phyloP scores from a whole-genome alignment of 2,113 vertebrate species.

The Lagopus leucura region DNA sequence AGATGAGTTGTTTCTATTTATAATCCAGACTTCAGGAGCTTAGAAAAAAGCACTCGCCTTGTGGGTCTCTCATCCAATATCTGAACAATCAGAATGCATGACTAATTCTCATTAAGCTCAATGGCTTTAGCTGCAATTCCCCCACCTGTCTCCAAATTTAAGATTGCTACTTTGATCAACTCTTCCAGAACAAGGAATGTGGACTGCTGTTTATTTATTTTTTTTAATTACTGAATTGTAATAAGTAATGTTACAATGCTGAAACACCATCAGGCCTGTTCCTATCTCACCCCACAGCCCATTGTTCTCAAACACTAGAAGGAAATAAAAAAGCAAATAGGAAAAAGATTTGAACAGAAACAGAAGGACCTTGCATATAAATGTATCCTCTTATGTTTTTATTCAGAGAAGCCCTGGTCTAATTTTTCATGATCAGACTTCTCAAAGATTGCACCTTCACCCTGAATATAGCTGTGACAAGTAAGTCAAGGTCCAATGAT shows the following conservation, averaged over 20 bases:
- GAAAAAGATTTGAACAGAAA: background rate
- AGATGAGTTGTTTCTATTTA: conserved; percentile 53
- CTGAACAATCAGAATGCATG: conserved; percentile 33
- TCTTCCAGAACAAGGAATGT: background rate
- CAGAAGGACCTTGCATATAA: conserved; percentile 7
- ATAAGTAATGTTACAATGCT: background rate
- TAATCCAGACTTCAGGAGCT: conserved; percentile 37
- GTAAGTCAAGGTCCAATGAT: conserved; percentile 74
- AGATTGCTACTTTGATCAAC: conserved; percentile 32
- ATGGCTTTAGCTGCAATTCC: conserved; percentile 27
- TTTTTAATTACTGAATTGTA: background rate
- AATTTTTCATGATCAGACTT: conserved; percentile 64
- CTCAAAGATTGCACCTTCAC: conserved; percentile 71
- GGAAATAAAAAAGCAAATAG: background rate
- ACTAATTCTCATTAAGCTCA: conserved; percentile 48
- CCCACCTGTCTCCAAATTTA: conserved; percentile 52
- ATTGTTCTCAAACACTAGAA: background rate
- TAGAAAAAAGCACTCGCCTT: conserved; percentile 62
- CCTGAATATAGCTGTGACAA: conserved; percentile 70
- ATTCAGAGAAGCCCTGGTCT: conserved; percentile 40
- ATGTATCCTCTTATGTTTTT: conserved; percentile 23
- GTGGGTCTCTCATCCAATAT: conserved; percentile 16
- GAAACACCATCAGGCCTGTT: background rate
- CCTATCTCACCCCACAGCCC: accelerated
- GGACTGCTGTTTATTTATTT: background rate